Evolutionary conservation across 2,888 invertebrate genomes (phyloP).

Genomic region (Caenorhabditis sp.): DNA sequence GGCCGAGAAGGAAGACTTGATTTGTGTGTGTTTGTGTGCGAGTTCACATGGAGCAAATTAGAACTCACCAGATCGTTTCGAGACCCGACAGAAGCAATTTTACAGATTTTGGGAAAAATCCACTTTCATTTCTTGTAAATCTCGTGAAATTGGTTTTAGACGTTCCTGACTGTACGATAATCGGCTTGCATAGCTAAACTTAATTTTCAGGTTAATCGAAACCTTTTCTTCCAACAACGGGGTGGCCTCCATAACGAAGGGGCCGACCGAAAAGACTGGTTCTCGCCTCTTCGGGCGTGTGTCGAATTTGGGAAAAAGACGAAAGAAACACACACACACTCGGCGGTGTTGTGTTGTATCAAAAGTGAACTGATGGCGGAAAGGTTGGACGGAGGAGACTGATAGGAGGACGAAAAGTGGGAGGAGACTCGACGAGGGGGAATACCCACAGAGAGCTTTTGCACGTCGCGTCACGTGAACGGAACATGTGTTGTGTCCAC

Average conservation of each 20-base stretch:
- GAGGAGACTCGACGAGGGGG: constrained; percentile 34
- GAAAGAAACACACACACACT: constrained; percentile 5
- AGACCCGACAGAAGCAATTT: no score
- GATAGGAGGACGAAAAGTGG: constrained; percentile 13
- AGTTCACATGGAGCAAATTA: background rate
- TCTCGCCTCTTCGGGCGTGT: constrained; percentile 13
- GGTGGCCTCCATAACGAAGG: no score
- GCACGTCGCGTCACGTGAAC: constrained; percentile 45
- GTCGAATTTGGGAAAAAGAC: constrained; percentile 8
- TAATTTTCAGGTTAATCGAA: no score
- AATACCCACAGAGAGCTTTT: constrained; percentile 37
- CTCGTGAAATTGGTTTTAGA: no score
- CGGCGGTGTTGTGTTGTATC: constrained; percentile 22
- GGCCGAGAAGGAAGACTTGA: background rate
- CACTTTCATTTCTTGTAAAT: no score
- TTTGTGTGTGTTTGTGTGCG: background rate
- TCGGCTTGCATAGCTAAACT: no score
- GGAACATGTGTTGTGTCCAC: no score
- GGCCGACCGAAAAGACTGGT: background rate
- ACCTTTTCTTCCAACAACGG: background rate
- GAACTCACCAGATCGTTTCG: no score
- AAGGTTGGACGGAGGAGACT: constrained; percentile 4
- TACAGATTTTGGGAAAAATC: no score
- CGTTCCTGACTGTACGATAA: no score
- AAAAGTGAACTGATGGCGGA: constrained; percentile 42